phyloP scores from a whole-genome alignment of 2,113 vertebrate species.

The Ptychochromis oligacanthus region DNA sequence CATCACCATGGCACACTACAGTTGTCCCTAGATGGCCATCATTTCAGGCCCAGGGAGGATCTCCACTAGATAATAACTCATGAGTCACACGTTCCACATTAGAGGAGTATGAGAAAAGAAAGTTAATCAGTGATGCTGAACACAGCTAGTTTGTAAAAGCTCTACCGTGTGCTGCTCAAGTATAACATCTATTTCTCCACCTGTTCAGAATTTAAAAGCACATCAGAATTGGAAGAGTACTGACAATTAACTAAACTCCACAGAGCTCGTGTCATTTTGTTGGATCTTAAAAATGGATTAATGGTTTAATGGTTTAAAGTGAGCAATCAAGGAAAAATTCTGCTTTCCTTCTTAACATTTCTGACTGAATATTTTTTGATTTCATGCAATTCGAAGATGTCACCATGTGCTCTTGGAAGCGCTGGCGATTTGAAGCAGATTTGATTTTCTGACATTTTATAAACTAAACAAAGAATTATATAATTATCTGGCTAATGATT shows the following conservation, averaged over 20 bases:
- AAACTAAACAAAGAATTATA: not conserved
- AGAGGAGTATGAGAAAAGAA: constrained; percentile 33
- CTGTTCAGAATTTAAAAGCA: constrained; percentile 8
- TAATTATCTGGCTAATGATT: not conserved
- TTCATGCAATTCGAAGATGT: not conserved
- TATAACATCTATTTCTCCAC: constrained; percentile 3
- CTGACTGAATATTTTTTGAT: not conserved
- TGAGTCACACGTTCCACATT: constrained; percentile 65
- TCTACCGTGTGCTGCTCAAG: not conserved
- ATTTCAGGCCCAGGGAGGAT: constrained; percentile 53
- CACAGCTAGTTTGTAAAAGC: not conserved
- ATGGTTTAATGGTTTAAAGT: not conserved
- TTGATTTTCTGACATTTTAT: not conserved
- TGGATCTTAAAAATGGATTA: not conserved
- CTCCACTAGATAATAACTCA: constrained; percentile 50
- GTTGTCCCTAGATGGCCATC: constrained; percentile 72
- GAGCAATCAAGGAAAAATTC: not conserved
- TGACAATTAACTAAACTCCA: not conserved
- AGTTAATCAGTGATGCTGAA: constrained; percentile 1
- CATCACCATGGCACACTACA: constrained; percentile 54
- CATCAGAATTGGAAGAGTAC: not conserved
- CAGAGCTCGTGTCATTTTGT: not conserved
- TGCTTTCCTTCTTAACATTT: not conserved
- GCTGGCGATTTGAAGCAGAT: not conserved
- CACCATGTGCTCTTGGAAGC: not conserved